Conservation (phyloP, 2,888 invertebrate species). For the Andrena hattorfiana region DNA sequence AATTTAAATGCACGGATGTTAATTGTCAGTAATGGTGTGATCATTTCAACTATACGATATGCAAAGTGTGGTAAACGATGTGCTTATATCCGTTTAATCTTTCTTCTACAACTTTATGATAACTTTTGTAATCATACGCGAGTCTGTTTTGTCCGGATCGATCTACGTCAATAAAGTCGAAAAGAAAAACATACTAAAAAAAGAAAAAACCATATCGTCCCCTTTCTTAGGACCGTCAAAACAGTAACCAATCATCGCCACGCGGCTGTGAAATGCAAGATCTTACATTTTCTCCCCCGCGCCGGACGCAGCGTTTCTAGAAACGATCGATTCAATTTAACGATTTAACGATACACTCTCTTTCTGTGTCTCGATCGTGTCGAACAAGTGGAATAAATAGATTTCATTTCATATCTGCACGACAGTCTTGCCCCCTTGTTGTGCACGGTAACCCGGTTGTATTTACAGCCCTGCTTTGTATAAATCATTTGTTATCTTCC, state of each 20-base stretch:
- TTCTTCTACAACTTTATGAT: not conserved
- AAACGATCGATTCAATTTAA: conserved; percentile 44
- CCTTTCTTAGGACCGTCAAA: conserved; percentile 6
- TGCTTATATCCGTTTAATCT: conserved; percentile 28
- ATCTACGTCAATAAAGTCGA: conserved; percentile 16
- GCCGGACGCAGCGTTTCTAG: conserved; percentile 25
- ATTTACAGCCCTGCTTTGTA: conserved; percentile 73
- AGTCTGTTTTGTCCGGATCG: not conserved
- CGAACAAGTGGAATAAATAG: conserved; percentile 74
- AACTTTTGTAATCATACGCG: conserved; percentile 23
- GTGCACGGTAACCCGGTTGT: conserved; percentile 71
- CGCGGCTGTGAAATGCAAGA: conserved; percentile 59
- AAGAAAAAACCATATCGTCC: too few relatives aligned
- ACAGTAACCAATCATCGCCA: conserved; percentile 21
- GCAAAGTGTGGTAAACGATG: conserved; percentile 30
- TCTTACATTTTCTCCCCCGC: conserved; percentile 30
- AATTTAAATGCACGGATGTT: conserved; percentile 52
- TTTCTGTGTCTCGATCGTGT: conserved; percentile 57
- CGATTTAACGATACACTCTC: conserved; percentile 48
- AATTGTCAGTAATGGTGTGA: conserved; percentile 7
- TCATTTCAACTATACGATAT: conserved; percentile 30
- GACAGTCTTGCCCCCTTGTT: conserved; percentile 67
- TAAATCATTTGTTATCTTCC: conserved; percentile 54
- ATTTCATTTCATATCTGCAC: conserved; percentile 71
- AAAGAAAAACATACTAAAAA: too few relatives aligned